Conservation (phyloP, 2,888 invertebrate species). For the Branchipolynoe longqiensis region DNA sequence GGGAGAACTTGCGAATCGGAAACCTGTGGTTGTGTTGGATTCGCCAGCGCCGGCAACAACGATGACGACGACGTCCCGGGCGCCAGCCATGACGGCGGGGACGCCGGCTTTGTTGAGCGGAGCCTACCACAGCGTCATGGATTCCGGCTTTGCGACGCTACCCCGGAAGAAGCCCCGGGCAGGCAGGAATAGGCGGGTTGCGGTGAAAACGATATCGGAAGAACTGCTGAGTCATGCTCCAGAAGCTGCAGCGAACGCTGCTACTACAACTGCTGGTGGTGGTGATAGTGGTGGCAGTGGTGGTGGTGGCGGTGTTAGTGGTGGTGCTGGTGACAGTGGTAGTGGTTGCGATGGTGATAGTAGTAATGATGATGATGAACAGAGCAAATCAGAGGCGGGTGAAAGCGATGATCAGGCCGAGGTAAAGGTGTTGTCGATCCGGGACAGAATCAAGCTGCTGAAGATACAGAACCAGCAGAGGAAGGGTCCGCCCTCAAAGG, state of each 20-base stretch:
- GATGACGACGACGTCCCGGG: too few relatives aligned
- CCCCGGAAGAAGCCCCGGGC: not conserved
- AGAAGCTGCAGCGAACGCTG: not conserved
- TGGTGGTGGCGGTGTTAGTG: not conserved
- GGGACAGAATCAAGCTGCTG: not conserved
- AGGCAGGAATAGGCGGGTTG: not conserved
- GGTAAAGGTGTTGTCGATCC: not conserved
- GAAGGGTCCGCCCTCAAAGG: not conserved
- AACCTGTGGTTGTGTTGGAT: too few relatives aligned
- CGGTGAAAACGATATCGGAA: not conserved
- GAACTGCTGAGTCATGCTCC: not conserved
- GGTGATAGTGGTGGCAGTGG: not conserved
- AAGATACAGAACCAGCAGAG: conserved; percentile 23
- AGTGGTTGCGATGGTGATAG: too few relatives aligned
- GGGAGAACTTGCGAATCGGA: too few relatives aligned
- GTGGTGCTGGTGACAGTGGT: not conserved
- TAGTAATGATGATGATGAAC: not conserved
- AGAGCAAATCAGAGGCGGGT: too few relatives aligned
- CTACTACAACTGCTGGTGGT: not conserved
- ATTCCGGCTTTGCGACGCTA: conserved; percentile 15
- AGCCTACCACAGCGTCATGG: too few relatives aligned
- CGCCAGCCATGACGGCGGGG: too few relatives aligned
- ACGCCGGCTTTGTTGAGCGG: too few relatives aligned
- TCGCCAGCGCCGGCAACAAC: too few relatives aligned
- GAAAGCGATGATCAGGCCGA: conserved; percentile 8